Base-by-base conservation (phyloP, 1,140 invertebrate genomes). In the Homarus americanus region DNA sequence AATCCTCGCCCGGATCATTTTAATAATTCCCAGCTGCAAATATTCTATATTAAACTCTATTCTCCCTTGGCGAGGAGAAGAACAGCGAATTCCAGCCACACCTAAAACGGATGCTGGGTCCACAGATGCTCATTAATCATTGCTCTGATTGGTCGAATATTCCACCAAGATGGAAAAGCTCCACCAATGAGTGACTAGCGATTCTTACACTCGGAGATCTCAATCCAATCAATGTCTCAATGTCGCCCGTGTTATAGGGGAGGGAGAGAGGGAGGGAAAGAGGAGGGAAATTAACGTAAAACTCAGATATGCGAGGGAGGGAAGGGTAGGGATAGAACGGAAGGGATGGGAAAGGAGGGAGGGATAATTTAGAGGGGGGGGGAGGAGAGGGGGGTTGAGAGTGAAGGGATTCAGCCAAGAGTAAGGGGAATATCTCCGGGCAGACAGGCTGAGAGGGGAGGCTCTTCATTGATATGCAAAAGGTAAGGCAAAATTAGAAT, bases 151-250 rank as follows among this genome's bases (percentile, higher is more conserved):
- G 87, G 87, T 90, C 38, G 79, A 83, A 90, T 90, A 90, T 90
- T 90, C 80, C 87, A 83, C 66, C 80, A 88, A 88, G 86, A 88
- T 32, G 86, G 73, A 80, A 88, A 78, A 88, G 76, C 75, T 36
- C 87, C 41, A 40, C 87, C 87, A 90, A 90, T 90, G 87, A 90
- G 87, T 90, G 87, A 82, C 79, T 90, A 83, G 87, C 87, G 87
- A 73, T 90, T 90, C 87, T 90, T 83, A 49, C 80, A 73, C 72
- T 58, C 76, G 75, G 58, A 87, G 76, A 87, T 87, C 75, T 79
- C 49, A 78, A 87, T 87, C 85, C 85, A 85, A 85, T 73, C 82
- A 85, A 49, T 87, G 85, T 78, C 75, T 12, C 85, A 24, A 24
- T 44, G 72, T 49, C 34, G 41, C 12, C 36, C 7, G 0, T 15